Conservation (phyloP, 2,113 vertebrate genomes). For the Turnix velox region DNA sequence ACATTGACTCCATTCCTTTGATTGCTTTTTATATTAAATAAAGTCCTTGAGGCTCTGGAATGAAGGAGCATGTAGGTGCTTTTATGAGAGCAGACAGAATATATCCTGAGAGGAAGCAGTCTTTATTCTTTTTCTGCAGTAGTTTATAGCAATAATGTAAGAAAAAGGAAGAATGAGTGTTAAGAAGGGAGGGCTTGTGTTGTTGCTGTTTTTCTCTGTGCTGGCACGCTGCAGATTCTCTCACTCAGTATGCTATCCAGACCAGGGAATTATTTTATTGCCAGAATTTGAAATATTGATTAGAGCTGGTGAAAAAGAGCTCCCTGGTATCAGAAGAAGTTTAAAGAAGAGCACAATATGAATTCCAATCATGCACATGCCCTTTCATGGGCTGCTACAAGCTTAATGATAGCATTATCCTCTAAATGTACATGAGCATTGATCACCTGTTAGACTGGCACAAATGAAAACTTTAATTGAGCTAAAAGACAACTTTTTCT, state of each 20-base stretch:
- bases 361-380: not conserved
- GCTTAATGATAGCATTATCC: not conserved
- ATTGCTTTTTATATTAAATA: conserved; percentile 1
- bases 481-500: not conserved
- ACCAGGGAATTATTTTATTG: not conserved
- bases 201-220: not conserved
- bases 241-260: not conserved
- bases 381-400: not conserved
- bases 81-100: not conserved
- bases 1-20: not conserved
- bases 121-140: not conserved
- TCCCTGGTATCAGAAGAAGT: not conserved
- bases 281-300: conserved; percentile 34
- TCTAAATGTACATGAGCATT: not conserved
- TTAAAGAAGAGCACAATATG: not conserved
- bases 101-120: not conserved
- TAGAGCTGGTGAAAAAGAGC: not conserved
- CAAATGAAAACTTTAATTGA: not conserved
- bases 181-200: not conserved
- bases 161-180: not conserved
- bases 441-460: not conserved
- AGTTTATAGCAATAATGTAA: not conserved
- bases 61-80: not conserved
- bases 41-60: not conserved
- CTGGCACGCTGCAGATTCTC: not conserved